Percentiles rank a stretch among this genome's conserved stretches.
These are phyloP conservation scores for Petrolisthes manimaculis DNA, from an alignment of 2,888 invertebrate genomes.

Conservation along the genomic window DNA sequence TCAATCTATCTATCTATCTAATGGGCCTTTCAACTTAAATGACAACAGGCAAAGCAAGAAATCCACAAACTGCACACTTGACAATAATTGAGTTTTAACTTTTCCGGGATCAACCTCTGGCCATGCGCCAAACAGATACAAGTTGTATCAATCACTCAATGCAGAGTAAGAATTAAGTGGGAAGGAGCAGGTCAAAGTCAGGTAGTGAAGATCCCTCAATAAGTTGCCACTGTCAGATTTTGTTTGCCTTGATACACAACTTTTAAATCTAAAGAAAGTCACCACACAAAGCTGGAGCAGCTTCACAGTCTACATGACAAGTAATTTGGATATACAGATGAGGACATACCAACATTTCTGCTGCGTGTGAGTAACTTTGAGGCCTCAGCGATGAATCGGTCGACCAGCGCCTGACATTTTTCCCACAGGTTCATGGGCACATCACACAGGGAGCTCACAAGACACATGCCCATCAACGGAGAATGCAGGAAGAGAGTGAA, in stretches of 20 bases:
- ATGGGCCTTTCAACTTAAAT: too few relatives aligned
- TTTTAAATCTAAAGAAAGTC: not conserved
- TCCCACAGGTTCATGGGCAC: conserved; percentile 91
- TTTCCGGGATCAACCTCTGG: too few relatives aligned
- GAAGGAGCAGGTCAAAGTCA: too few relatives aligned
- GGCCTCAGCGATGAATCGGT: conserved; percentile 90
- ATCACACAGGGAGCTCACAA: conserved; percentile 88
- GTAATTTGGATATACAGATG: not conserved
- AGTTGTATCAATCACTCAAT: too few relatives aligned
- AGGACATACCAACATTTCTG: conserved; percentile 79
- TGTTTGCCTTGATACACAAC: not conserved
- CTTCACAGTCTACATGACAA: not conserved
- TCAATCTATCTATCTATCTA: too few relatives aligned
- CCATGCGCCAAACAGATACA: too few relatives aligned
- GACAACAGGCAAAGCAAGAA: too few relatives aligned
- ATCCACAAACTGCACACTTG: too few relatives aligned
- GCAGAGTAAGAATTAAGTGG: too few relatives aligned
- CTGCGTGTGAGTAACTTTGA: conserved; percentile 85
- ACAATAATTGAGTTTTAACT: too few relatives aligned
- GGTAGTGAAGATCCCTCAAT: too few relatives aligned
- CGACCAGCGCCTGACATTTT: conserved; percentile 86
- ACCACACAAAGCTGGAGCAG: not conserved
- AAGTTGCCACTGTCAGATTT: too few relatives aligned
- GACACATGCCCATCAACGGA: conserved; percentile 91
- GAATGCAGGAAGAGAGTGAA: conserved; percentile 96